Evolutionary conservation across 2,888 invertebrate species (phyloP).

Genomic region (Parasteatoda lunata): DNA sequence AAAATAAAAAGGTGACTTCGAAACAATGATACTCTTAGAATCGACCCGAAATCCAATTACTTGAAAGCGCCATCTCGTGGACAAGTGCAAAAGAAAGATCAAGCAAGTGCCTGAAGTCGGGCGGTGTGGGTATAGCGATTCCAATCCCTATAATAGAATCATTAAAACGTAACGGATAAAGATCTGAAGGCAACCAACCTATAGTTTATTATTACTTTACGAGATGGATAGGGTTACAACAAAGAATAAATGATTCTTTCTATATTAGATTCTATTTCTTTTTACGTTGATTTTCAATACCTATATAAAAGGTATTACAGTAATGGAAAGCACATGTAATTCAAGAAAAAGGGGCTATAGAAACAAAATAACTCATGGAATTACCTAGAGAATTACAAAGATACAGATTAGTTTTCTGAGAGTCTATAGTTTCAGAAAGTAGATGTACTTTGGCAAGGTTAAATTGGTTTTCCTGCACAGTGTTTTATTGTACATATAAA

Average conservation of each 20-base stretch:
- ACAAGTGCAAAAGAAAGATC: slow-evolving; percentile 26
- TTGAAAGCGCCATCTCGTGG: slow-evolving; percentile 44
- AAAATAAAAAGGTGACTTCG: slow-evolving; percentile 25
- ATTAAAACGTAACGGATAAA: slow-evolving; percentile 55
- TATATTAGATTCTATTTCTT: not conserved
- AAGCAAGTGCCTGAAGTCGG: slow-evolving; percentile 7
- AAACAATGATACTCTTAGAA: slow-evolving; percentile 32
- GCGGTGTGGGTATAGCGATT: not conserved
- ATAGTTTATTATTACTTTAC: slow-evolving; percentile 37
- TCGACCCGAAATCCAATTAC: slow-evolving; percentile 54
- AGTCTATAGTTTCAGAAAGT: too few species aligned
- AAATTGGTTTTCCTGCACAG: too few species aligned
- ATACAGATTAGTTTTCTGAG: too few species aligned
- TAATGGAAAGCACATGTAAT: slow-evolving; percentile 27
- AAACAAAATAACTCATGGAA: too few species aligned
- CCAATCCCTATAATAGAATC: slow-evolving; percentile 54
- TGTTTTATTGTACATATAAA: too few species aligned
- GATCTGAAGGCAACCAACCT: slow-evolving; percentile 6
- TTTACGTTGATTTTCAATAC: slow-evolving; percentile 1
- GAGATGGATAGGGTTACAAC: not conserved
- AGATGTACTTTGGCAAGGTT: too few species aligned
- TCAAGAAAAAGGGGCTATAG: not conserved
- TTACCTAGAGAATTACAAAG: too few species aligned
- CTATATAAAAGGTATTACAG: slow-evolving; percentile 29
- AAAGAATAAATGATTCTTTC: not conserved